A percentile compares a stretch with the other conserved stretches of the same genome.
These are phyloP conservation scores for Phoebastria nigripes DNA, from an alignment of 2,797 vertebrate species.

Conservation along the genomic window DNA sequence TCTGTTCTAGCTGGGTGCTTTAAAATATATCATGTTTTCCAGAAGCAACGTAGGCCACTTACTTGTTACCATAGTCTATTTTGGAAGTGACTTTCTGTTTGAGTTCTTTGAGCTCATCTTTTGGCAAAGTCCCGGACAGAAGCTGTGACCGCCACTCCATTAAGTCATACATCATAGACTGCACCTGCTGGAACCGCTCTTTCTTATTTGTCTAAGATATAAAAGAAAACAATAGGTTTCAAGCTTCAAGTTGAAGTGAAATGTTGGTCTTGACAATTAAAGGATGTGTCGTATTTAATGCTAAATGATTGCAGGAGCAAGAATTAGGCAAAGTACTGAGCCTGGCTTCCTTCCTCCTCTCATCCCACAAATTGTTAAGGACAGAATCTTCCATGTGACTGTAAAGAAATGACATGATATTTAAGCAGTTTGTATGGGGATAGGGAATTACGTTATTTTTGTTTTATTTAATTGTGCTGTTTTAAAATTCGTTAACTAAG, in stretches of 20 bases:
- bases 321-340: background rate
- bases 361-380: background rate
- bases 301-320: background rate
- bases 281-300: background rate
- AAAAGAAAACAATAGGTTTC: background rate
- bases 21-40: background rate
- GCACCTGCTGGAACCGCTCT: slow-evolving; percentile 83
- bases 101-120: slow-evolving; percentile 95
- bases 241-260: background rate
- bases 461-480: background rate
- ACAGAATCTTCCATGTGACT: background rate
- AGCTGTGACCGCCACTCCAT: slow-evolving; percentile 98
- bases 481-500: background rate
- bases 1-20: background rate
- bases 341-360: background rate
- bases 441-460: accelerated
- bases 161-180: slow-evolving; percentile 91
- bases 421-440: background rate
- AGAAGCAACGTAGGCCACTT: background rate
- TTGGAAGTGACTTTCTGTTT: slow-evolving; percentile 98
- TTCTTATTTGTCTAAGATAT: slow-evolving; percentile 81
- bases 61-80: slow-evolving; percentile 99
- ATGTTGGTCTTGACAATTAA: background rate
- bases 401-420: background rate
- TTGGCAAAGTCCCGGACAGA: slow-evolving; percentile 94